phyloP scores from a whole-genome alignment of 2,113 vertebrate genomes.

The Nerophis ophidion region DNA sequence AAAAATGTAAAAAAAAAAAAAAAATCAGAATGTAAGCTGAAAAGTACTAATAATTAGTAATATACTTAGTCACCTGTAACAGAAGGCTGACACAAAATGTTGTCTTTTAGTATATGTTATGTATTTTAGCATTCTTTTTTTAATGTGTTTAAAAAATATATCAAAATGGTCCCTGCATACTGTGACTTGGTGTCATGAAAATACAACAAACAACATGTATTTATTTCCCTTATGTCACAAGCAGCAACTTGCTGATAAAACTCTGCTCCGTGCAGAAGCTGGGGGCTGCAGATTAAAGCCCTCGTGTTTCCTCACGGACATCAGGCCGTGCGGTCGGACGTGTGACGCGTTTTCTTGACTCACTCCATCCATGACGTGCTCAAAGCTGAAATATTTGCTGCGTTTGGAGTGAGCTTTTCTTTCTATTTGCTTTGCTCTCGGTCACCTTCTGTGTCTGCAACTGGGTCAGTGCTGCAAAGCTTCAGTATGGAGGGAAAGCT shows the following conservation, averaged over 20 bases:
- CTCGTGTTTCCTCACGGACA: neutral
- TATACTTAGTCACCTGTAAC: too few relatives aligned
- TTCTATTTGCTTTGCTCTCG: neutral
- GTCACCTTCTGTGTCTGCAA: neutral
- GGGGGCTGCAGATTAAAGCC: conserved; percentile 37
- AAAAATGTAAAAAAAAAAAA: too few relatives aligned
- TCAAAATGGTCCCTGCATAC: too few relatives aligned
- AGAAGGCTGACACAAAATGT: too few relatives aligned
- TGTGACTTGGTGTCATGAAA: too few relatives aligned
- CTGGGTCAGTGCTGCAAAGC: neutral
- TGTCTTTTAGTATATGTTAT: too few relatives aligned
- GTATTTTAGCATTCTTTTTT: too few relatives aligned
- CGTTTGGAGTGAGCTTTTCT: neutral
- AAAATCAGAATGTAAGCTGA: too few relatives aligned
- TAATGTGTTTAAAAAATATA: too few relatives aligned
- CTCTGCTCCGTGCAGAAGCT: conserved; percentile 32
- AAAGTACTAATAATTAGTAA: too few relatives aligned
- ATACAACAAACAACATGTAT: too few relatives aligned
- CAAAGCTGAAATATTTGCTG: neutral
- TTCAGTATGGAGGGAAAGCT: too few relatives aligned
- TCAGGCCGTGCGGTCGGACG: conserved; percentile 17
- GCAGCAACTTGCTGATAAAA: conserved; percentile 27
- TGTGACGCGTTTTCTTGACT: conserved; percentile 13
- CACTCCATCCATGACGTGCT: neutral
- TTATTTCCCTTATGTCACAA: conserved; percentile 2